Base-by-base conservation (phyloP, 1,140 invertebrate species). In the Orchesella cincta region DNA sequence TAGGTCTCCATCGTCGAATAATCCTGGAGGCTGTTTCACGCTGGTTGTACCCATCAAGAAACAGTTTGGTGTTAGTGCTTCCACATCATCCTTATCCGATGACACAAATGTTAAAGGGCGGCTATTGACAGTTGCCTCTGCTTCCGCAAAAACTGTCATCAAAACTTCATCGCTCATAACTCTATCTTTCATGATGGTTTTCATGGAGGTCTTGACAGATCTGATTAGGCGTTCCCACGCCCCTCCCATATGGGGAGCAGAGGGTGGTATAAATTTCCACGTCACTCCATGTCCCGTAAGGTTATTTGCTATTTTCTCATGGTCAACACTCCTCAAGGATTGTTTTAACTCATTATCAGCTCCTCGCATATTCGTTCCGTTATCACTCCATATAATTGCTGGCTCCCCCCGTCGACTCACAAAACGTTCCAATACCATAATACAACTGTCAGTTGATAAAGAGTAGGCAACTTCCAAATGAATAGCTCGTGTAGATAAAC, bases 301-400 rank as follows among this genome's bases (percentile, higher is more conserved):
- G 8, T 29, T n/a, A 23, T 67, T 29, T 1, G 2, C 31, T 8
- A 33, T 33, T 23, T 31, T 67, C 23, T 67, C 26, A 5, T 67
- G 62, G 62, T 67, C 31, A 5, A 67, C 1, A 29, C 31, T 29
- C 31, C n/a, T n/a, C 3, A 67, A 29, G 1, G 23, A 29, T 12
- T 33, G 2, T 29, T 33, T 29, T 12, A 67, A 12, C 62, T 67
- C 62, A 5, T 5, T 67, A 8, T 67, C 62, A 12, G 62, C 81
- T 0, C 81, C 79, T 26, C 80, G 75, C 28, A 86, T 83, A 73
- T 84, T 83, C 12, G 83, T 83, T 1, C 78, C 85, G 64, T 85
- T 86, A 57, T 85, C 83, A 23, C 74, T 79, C 70, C 73, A 67
- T 16, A 84, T 74, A n/a, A 51, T 28, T 33, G 31, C 64, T 18